phyloP scores from a whole-genome alignment of 2,113 vertebrate genomes.

The Lasiurus cinereus region DNA sequence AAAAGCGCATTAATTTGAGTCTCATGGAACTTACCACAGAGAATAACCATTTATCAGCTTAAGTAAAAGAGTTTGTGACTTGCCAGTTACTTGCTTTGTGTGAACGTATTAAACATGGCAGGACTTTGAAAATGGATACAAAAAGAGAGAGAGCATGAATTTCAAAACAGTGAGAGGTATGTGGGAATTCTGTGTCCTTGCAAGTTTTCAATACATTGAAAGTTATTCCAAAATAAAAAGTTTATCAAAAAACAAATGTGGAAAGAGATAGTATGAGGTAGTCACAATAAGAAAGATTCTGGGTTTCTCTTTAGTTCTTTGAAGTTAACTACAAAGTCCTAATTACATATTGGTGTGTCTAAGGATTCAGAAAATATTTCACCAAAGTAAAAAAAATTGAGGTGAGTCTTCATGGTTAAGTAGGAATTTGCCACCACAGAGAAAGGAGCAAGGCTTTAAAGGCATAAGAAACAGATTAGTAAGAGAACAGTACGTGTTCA shows the following conservation, averaged over 20 bases:
- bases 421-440: neutral
- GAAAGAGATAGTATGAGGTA: neutral
- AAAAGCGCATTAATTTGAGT: constrained; percentile 59
- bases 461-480: too few species aligned
- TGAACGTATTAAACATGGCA: constrained; percentile 35
- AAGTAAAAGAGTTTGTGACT: constrained; percentile 29
- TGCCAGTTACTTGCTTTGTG: neutral
- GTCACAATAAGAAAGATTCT: neutral
- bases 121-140: neutral
- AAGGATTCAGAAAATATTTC: neutral
- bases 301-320: neutral
- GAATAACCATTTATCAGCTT: constrained; percentile 51
- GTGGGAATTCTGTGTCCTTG: neutral
- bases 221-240: neutral
- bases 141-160: constrained; percentile 1
- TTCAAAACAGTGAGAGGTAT: neutral
- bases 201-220: neutral
- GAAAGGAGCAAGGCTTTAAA: neutral
- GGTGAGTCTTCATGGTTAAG: neutral
- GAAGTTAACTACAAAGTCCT: neutral
- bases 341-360: neutral
- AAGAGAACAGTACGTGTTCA: neutral
- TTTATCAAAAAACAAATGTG: neutral
- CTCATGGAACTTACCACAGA: constrained; percentile 43
- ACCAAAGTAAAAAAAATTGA: neutral